A percentile compares a stretch with the other conserved stretches of the same genome.
Conservation (phyloP, 2,113 vertebrate species). For the Pseudolaguvia tuberculata region DNA sequence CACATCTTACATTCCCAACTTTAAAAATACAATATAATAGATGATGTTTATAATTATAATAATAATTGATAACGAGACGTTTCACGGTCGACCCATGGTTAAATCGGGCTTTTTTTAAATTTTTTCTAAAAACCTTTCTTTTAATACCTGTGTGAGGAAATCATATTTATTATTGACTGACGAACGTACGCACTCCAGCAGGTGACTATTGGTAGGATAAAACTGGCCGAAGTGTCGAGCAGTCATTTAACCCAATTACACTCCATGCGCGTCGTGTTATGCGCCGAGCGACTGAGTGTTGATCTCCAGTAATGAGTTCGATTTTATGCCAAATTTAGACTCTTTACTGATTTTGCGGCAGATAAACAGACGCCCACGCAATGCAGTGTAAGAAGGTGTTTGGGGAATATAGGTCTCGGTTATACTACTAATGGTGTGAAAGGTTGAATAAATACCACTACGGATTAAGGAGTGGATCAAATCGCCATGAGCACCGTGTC, state of each 20-base stretch:
- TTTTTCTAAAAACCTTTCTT: conserved; percentile 9
- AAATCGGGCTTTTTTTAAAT: no score
- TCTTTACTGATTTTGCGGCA: conserved; percentile 80
- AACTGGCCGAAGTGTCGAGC: conserved; percentile 62
- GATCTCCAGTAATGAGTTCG: conserved; percentile 97
- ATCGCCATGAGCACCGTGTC: conserved; percentile 37
- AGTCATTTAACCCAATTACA: conserved; percentile 94
- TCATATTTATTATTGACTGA: conserved; percentile 6
- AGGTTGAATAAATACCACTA: conserved; percentile 57
- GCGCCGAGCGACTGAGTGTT: conserved; percentile 92
- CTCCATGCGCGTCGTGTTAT: conserved; percentile 85
- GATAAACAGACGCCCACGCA: not conserved
- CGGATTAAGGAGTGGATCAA: conserved; percentile 59
- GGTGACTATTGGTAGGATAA: conserved; percentile 63
- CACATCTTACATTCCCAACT: not conserved
- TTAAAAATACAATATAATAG: not conserved
- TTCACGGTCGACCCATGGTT: not conserved
- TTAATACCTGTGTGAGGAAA: not conserved
- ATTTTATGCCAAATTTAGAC: conserved; percentile 99
- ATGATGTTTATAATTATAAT: not conserved
- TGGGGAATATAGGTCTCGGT: conserved; percentile 57
- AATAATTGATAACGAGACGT: not conserved
- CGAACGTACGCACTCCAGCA: conserved; percentile 30
- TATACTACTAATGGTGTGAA: conserved; percentile 65
- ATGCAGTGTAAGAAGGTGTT: not conserved